A percentile compares a stretch with the other conserved stretches of the same genome.
Conservation (phyloP, 1,140 invertebrate species). For the Bursaphelenchus mucronatus region DNA sequence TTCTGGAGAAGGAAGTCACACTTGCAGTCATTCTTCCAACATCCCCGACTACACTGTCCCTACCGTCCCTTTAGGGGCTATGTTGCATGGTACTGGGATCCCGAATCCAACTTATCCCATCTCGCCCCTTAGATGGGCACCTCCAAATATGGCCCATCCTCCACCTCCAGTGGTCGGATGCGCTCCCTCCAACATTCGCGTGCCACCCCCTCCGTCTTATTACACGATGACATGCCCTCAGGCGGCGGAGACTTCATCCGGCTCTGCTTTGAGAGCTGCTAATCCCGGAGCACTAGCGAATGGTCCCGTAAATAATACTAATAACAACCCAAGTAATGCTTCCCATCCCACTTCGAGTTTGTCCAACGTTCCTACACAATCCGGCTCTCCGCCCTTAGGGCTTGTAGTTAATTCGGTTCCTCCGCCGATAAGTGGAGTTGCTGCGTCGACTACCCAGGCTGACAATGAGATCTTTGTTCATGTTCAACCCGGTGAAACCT, state of each 20-base stretch:
- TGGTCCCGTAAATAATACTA: too few species aligned
- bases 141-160: constrained; percentile 11
- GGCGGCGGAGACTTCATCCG: not conserved
- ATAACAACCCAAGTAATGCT: not conserved
- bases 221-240: constrained; percentile 29
- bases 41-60: not conserved
- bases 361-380: not conserved
- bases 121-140: not conserved
- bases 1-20: constrained; percentile 26
- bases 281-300: constrained; percentile 9
- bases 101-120: not conserved
- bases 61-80: constrained; percentile 9
- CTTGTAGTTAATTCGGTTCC: not conserved
- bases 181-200: constrained; percentile 6
- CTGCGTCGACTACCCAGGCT: constrained; percentile 34
- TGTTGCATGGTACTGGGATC: not conserved
- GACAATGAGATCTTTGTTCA: constrained; percentile 55
- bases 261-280: constrained; percentile 1
- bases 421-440: constrained; percentile 28
- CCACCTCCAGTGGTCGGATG: constrained; percentile 15
- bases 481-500: constrained; percentile 50
- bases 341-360: constrained; percentile 2
- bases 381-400: not conserved
- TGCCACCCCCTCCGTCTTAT: constrained; percentile 14
- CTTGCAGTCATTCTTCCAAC: not conserved